Evolutionary conservation across 2,113 vertebrate species (phyloP).

Genomic region (Riparia riparia): DNA sequence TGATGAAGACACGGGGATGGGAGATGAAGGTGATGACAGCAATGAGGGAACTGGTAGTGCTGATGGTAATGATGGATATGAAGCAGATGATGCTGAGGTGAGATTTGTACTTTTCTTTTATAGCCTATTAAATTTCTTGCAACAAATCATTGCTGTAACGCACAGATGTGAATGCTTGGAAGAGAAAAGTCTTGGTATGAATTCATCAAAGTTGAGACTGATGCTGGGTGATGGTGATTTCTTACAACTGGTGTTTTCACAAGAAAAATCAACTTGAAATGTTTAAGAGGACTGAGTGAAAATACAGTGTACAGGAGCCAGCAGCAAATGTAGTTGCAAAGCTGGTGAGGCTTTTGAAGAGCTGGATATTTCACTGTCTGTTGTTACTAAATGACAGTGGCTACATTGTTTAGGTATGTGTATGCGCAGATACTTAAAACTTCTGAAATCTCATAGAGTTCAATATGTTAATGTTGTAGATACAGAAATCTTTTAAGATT

Average conservation of each 20-base stretch:
- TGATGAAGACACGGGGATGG: conserved; percentile 91
- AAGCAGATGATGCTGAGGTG: conserved; percentile 92
- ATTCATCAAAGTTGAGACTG: neutral
- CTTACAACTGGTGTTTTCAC: neutral
- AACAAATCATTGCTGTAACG: neutral
- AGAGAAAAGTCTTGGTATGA: neutral
- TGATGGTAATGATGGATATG: conserved; percentile 90
- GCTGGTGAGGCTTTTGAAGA: neutral
- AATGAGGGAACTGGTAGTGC: conserved; percentile 90
- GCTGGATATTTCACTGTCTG: neutral
- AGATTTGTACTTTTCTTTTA: neutral
- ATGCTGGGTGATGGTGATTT: neutral
- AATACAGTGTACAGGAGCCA: neutral
- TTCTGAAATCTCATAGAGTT: neutral
- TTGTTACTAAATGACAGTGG: neutral
- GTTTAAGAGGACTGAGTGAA: neutral
- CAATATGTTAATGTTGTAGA: neutral
- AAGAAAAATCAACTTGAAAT: neutral
- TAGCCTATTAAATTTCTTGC: neutral
- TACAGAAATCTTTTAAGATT: neutral
- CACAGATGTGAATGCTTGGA: neutral
- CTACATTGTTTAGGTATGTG: neutral
- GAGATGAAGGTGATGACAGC: conserved; percentile 93
- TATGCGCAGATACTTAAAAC: neutral
- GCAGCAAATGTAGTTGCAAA: neutral